Base-by-base conservation (phyloP, 2,888 invertebrate genomes). In the Drosophila vallismaia region DNA sequence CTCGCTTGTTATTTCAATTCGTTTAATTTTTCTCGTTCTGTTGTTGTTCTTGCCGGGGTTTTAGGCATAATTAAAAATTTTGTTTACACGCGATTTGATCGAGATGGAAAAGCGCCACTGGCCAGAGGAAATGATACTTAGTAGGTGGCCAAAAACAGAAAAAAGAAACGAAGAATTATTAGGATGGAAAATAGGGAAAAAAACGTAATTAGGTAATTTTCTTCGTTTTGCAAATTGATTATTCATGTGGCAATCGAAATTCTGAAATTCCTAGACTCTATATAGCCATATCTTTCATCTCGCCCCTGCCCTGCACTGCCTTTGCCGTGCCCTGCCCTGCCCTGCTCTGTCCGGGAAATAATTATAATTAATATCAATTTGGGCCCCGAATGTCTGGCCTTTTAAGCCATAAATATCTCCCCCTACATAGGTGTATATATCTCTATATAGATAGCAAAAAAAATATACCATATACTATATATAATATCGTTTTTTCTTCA, bases 291-390 rank as follows among this genome's bases (percentile, higher is more conserved):
- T 59, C 57, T 68, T 19, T 52, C 45, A 52, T 64, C 67, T 38
- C 26, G 9, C 45, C 38, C 56, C n/a, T 24, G 8, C 24, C 29
- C 6, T n/a, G n/a, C n/a, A n/a, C n/a, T n/a, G n/a, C n/a, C n/a
- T n/a, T n/a, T n/a, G n/a, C n/a, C n/a, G n/a, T n/a, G n/a, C 38
- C 56, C n/a, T 24, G 8, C 24, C 19, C 1, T 19, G 19, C 2
- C 19, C 19, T 19, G 1, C 14, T 1, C 14, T 14, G 14, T 1
- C 14, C 1, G 14, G n/a, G 49, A 79, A 68, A 66, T 70, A 66
- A 69, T 71, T 83, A 77, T 83, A 81, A 81, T 81, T 86, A 81
- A 86, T 81, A 86, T 81, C 87, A 86, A 86, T 86, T 62, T 55
- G 38, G 53, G 62, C 44, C 71, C 50, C 24, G 19, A 60, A 51